Conservation (phyloP, 2,113 vertebrate genomes). For the Eptesicus fuscus region DNA sequence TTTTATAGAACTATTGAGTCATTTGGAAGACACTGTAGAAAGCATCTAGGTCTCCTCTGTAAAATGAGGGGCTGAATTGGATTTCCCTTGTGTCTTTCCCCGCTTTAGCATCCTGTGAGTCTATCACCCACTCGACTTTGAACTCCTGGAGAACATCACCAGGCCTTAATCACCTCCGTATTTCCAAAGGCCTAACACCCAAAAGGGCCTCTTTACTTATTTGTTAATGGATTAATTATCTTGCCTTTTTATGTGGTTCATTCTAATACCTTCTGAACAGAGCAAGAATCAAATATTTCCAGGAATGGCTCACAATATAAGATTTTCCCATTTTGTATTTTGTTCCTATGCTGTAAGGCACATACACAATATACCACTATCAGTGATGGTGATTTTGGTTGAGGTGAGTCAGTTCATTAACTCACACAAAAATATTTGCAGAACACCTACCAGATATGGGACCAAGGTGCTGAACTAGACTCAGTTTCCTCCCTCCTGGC, state of each 20-base stretch:
- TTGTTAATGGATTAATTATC: neutral
- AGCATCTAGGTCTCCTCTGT: neutral
- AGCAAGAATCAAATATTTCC: neutral
- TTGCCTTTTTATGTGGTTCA: neutral
- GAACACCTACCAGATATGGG: neutral
- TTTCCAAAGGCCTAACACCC: neutral
- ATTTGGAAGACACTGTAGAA: neutral
- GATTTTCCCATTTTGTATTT: neutral
- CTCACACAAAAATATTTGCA: neutral
- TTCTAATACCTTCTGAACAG: neutral
- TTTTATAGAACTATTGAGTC: neutral
- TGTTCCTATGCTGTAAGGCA: neutral
- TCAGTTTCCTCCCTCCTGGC: neutral
- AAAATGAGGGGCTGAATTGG: neutral
- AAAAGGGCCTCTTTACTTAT: neutral
- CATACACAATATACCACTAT: accelerated
- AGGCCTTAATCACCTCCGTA: neutral
- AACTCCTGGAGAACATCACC: neutral
- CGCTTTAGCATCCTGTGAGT: neutral
- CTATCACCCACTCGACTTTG: neutral
- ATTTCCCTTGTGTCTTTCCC: neutral
- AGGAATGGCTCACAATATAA: neutral
- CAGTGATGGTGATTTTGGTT: neutral
- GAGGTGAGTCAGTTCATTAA: neutral
- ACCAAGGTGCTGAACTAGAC: neutral